Conservation (phyloP, 2,888 invertebrate genomes). For the Polydrusus tereticollis region DNA sequence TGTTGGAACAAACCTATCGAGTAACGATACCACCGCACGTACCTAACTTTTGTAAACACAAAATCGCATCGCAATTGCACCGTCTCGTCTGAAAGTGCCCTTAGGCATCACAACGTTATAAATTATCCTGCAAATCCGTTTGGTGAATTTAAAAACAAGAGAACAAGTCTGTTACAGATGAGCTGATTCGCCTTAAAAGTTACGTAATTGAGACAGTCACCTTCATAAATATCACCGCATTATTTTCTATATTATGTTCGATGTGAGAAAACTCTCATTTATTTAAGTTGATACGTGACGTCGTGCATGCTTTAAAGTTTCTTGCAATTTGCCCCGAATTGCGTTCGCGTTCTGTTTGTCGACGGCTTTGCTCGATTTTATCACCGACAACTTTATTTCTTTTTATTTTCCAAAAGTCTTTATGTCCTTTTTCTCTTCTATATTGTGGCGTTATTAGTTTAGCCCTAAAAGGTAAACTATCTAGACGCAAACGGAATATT, state of each 20-base stretch:
- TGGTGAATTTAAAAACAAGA: no score
- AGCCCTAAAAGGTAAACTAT: slow-evolving; percentile 13
- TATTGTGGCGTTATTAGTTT: slow-evolving; percentile 19
- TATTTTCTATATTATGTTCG: neutral
- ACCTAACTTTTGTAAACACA: no score
- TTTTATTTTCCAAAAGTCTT: slow-evolving; percentile 14
- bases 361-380: slow-evolving; percentile 21
- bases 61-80: no score
- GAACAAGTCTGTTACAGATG: no score
- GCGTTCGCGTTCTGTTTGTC: slow-evolving; percentile 20
- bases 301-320: slow-evolving; percentile 31
- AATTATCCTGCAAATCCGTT: no score
- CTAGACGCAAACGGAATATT: slow-evolving; percentile 10
- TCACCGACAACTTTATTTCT: slow-evolving; percentile 21
- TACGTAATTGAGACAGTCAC: no score
- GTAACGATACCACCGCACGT: no score
- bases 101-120: no score
- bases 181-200: no score
- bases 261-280: slow-evolving; percentile 16
- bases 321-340: slow-evolving; percentile 15
- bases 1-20: no score
- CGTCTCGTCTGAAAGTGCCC: no score
- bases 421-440: slow-evolving; percentile 16
- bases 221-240: neutral
- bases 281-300: slow-evolving; percentile 41